A percentile compares a stretch with the other conserved stretches of the same genome.
phyloP scores from a whole-genome alignment of 2,113 vertebrate species.

The Hippocampus abdominalis region DNA sequence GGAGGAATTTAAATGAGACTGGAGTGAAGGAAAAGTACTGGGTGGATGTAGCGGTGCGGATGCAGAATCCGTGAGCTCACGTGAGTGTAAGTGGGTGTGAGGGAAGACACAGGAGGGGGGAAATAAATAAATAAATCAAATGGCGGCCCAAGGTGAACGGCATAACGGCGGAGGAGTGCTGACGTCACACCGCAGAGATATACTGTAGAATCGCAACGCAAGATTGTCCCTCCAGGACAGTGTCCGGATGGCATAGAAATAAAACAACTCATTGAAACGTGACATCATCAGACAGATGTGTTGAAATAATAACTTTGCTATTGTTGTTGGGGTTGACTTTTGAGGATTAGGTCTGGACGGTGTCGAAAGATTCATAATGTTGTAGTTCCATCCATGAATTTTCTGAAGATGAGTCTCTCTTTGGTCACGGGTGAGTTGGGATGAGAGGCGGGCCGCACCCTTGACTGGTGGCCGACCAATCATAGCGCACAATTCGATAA shows the following conservation, averaged over 20 bases:
- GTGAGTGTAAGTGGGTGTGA: slow-evolving; percentile 39
- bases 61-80: slow-evolving; percentile 55
- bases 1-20: slow-evolving; percentile 65
- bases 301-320: not conserved
- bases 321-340: no score
- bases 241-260: not conserved
- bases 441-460: no score
- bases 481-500: no score
- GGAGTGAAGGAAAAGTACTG: slow-evolving; percentile 73
- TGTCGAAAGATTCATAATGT: not conserved
- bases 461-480: no score
- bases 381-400: not conserved
- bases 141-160: slow-evolving; percentile 20
- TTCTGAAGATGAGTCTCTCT: not conserved
- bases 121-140: slow-evolving; percentile 4
- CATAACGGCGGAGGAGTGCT: slow-evolving; percentile 27
- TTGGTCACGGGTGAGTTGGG: no score
- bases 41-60: slow-evolving; percentile 55
- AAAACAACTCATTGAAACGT: not conserved
- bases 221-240: not conserved
- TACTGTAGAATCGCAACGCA: not conserved
- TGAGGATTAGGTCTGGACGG: not conserved
- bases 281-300: not conserved
- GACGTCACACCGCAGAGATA: slow-evolving; percentile 26
- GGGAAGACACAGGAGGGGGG: slow-evolving; percentile 6